Conservation (phyloP, 2,113 vertebrate genomes). For the rabbit (Oryctolagus cuniculus) region mOryCun1.1 NC_091442.1:109331001-109331500, state of each 20-base stretch:
- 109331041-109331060: conserved; percentile 34
- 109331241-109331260: conserved; percentile 42
- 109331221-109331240: conserved; percentile 52
- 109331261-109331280: not conserved
- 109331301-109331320: not conserved
- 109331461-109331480: conserved; percentile 12
- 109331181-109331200: not conserved
- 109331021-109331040: conserved; percentile 21
- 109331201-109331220: not conserved
- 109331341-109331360: not conserved
- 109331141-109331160: not conserved
- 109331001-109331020: not conserved
- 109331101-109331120: not conserved
- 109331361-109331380: not conserved
- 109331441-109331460: conserved; percentile 19
- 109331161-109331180: conserved; percentile 46
- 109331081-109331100: conserved; percentile 32
- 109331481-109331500: not conserved
- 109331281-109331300: conserved; percentile 11
- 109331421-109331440: not conserved
- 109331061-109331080: conserved; percentile 19
- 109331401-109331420: not conserved
- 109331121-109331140: not conserved
- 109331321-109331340: conserved; percentile 26
- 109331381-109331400: not conserved